These are phyloP conservation scores for Creontiades dilutus DNA, from an alignment of 2,888 invertebrate species.

Conservation along the genomic window DNA sequence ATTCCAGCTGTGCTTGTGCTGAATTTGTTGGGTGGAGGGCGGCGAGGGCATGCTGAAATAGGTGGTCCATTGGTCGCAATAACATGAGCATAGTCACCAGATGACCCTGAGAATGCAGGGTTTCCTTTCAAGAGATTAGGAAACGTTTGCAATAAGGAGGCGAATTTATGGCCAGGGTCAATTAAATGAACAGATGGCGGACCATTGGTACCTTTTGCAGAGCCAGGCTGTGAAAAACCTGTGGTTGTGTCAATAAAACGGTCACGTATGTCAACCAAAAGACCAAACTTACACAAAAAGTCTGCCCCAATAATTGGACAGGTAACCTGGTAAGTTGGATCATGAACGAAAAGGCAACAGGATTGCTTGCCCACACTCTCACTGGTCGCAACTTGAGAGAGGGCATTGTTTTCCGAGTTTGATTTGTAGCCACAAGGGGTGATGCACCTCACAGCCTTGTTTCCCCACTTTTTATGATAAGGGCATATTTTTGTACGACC, in stretches of 20 bases:
- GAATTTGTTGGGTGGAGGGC: slow-evolving; percentile 73
- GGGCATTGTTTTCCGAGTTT: too few species aligned
- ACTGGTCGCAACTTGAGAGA: too few species aligned
- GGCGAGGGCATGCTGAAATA: slow-evolving; percentile 73
- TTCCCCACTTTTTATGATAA: too few species aligned
- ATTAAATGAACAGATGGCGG: slow-evolving; percentile 76
- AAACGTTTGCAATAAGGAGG: slow-evolving; percentile 76
- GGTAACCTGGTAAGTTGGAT: too few species aligned
- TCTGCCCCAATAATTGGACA: too few species aligned
- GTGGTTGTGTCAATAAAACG: slow-evolving; percentile 20
- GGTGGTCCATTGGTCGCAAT: slow-evolving; percentile 73
- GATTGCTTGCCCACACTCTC: too few species aligned
- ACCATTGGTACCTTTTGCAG: slow-evolving; percentile 60
- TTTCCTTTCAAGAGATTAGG: slow-evolving; percentile 34
- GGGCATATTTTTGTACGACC: too few species aligned
- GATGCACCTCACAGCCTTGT: too few species aligned
- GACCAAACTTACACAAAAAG: too few species aligned
- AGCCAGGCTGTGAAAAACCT: too few species aligned
- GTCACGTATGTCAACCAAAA: slow-evolving; percentile 34
- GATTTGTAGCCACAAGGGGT: too few species aligned
- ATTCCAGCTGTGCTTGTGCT: slow-evolving; percentile 76
- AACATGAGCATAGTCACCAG: neutral
- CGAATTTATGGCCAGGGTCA: slow-evolving; percentile 75
- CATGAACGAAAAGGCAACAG: too few species aligned
- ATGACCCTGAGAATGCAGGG: neutral